phyloP scores from a whole-genome alignment of 2,113 vertebrate species.

The Oophaga pumilio region DNA sequence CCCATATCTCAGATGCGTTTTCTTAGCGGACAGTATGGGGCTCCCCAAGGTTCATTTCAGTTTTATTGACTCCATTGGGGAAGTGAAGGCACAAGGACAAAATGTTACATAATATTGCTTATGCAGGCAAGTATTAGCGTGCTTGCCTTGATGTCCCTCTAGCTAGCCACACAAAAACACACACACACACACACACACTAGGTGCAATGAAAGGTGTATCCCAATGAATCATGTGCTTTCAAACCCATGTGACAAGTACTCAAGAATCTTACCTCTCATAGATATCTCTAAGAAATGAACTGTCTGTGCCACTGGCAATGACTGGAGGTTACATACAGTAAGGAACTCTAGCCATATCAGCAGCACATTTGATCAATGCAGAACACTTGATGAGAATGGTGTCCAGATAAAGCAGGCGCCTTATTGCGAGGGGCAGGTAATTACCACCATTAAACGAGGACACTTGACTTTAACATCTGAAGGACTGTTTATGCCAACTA shows the following conservation, averaged over 20 bases:
- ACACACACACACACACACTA: slow-evolving; percentile 39
- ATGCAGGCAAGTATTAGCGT: slow-evolving; percentile 14
- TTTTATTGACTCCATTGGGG: slow-evolving; percentile 36
- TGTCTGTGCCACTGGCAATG: not conserved
- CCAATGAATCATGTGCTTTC: slow-evolving; percentile 46
- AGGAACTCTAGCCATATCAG: not conserved
- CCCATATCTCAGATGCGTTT: slow-evolving; percentile 47
- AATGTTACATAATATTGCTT: slow-evolving; percentile 56
- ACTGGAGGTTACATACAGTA: not conserved
- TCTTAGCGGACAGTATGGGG: slow-evolving; percentile 42
- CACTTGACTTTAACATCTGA: slow-evolving; percentile 34
- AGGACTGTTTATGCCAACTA: not conserved
- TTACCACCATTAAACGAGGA: slow-evolving; percentile 21
- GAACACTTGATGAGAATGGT: slow-evolving; percentile 8
- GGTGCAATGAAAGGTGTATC: slow-evolving; percentile 40
- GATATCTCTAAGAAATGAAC: slow-evolving; percentile 9
- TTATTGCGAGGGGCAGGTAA: slow-evolving; percentile 46
- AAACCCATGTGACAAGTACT: slow-evolving; percentile 42
- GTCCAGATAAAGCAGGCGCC: slow-evolving; percentile 31
- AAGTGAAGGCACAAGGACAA: slow-evolving; percentile 57
- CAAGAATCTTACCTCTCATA: not conserved
- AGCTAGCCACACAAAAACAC: slow-evolving; percentile 34
- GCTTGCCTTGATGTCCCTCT: slow-evolving; percentile 36
- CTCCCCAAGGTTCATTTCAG: slow-evolving; percentile 36
- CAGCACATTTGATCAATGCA: slow-evolving; percentile 16